Percentiles rank a stretch among this genome's conserved stretches.
These are phyloP conservation scores for Lepidocyrtinus sp. DNA, from an alignment of 2,888 invertebrate species.

Conservation along the genomic window DNA sequence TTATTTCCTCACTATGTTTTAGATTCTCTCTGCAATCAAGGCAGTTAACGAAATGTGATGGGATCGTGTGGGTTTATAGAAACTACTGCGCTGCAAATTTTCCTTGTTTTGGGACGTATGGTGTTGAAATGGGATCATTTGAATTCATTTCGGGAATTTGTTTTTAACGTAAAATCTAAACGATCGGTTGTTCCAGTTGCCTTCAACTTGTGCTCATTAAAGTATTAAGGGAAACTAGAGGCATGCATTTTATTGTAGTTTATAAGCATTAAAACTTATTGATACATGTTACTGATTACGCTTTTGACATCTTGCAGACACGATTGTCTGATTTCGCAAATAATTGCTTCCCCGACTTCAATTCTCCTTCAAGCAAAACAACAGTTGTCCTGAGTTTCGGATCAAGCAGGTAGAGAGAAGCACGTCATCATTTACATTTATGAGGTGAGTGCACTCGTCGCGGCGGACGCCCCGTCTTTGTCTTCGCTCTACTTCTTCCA, in stretches of 20 bases:
- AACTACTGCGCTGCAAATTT: background rate
- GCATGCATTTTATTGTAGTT: constrained; percentile 2
- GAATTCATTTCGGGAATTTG: background rate
- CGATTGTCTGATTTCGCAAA: constrained; percentile 69
- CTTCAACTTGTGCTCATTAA: background rate
- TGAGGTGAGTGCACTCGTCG: constrained; percentile 51
- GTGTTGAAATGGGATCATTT: constrained; percentile 22
- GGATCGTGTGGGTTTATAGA: constrained; percentile 45
- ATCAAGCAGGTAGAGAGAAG: constrained; percentile 56
- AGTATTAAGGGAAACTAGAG: background rate
- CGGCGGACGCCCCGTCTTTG: background rate
- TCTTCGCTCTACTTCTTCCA: background rate
- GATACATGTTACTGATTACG: constrained; percentile 52
- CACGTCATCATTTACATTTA: constrained; percentile 44
- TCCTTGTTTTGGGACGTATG: background rate
- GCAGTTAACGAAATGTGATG: constrained; percentile 52
- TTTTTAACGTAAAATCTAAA: background rate
- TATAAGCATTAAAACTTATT: constrained; percentile 18
- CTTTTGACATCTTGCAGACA: constrained; percentile 70
- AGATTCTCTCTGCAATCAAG: constrained; percentile 55
- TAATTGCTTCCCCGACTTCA: constrained; percentile 60
- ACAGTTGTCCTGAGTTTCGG: constrained; percentile 53
- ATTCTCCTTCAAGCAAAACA: constrained; percentile 51
- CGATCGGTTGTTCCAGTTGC: background rate
- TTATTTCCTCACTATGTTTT: constrained; percentile 52